Evolutionary conservation across 2,797 vertebrate genomes (phyloP).

Genomic region (Catamblyrhynchus diadema): DNA sequence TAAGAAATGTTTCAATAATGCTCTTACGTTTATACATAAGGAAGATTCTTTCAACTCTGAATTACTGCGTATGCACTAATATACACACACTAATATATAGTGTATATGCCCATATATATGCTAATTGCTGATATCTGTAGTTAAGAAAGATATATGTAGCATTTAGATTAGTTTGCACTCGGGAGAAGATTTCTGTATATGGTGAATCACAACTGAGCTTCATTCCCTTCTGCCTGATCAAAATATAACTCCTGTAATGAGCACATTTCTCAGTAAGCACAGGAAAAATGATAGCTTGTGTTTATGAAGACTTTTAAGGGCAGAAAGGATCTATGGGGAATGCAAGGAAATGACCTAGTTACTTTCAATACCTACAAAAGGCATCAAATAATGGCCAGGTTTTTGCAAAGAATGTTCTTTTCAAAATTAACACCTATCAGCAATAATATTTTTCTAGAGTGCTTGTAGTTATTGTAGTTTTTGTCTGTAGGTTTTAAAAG

Average conservation of each 20-base stretch:
- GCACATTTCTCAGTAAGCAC: not conserved
- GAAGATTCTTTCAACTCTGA: not conserved
- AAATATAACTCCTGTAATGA: not conserved
- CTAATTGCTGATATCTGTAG: not conserved
- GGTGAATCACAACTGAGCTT: not conserved
- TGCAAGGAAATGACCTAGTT: conserved; percentile 14
- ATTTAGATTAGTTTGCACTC: not conserved
- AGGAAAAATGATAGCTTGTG: conserved; percentile 26
- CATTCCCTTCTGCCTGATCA: not conserved
- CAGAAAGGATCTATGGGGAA: not conserved
- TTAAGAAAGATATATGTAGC: not conserved
- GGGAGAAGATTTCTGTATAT: not conserved
- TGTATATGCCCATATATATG: not conserved
- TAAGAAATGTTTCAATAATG: not conserved
- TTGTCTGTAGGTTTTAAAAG: conserved; percentile 1
- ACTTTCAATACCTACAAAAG: conserved; percentile 8
- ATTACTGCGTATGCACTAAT: not conserved
- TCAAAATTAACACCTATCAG: not conserved
- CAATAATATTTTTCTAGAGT: not conserved
- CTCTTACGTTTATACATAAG: not conserved
- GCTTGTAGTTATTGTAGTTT: not conserved
- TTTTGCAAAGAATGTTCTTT: conserved; percentile 6
- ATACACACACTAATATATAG: not conserved
- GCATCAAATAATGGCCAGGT: not conserved
- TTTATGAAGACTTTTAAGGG: conserved; percentile 25